Conservation (phyloP, 2,888 invertebrate genomes). For the Cryptus viduatorius region DNA sequence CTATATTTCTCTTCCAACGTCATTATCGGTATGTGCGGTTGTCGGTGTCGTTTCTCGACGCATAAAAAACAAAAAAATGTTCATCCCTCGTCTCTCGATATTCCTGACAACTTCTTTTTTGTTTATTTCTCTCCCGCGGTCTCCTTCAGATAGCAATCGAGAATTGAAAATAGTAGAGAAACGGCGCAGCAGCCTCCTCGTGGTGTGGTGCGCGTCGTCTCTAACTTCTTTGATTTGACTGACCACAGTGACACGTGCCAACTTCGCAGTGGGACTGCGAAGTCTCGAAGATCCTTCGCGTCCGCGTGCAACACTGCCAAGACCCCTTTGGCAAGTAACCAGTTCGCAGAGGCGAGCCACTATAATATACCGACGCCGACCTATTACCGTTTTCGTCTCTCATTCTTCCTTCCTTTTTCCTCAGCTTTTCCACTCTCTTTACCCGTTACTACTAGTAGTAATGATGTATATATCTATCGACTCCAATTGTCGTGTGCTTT, state of each 20-base stretch:
- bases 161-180: conserved; percentile 22
- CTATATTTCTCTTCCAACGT: conserved; percentile 46
- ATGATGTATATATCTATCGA: too few relatives aligned
- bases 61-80: conserved; percentile 45
- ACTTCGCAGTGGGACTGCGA: conserved; percentile 63
- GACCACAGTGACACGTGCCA: conserved; percentile 65
- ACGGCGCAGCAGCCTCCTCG: background rate
- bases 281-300: conserved; percentile 64
- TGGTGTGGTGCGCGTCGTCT: background rate
- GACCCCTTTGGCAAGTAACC: conserved; percentile 72
- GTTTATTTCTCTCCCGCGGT: conserved; percentile 30
- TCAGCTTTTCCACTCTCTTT: background rate
- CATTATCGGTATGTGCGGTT: conserved; percentile 43
- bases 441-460: too few relatives aligned
- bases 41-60: background rate
- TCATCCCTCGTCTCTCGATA: conserved; percentile 42
- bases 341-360: conserved; percentile 61
- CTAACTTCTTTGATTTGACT: background rate
- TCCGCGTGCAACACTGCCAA: conserved; percentile 63
- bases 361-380: conserved; percentile 61
- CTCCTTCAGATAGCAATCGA: conserved; percentile 42
- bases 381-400: conserved; percentile 66
- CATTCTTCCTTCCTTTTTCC: conserved; percentile 43
- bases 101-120: conserved; percentile 7
- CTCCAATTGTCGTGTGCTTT: too few relatives aligned